A percentile compares a stretch with the other conserved stretches of the same genome.
Conservation (phyloP, 2,888 invertebrate genomes). For the Sussaba pulchella region DNA sequence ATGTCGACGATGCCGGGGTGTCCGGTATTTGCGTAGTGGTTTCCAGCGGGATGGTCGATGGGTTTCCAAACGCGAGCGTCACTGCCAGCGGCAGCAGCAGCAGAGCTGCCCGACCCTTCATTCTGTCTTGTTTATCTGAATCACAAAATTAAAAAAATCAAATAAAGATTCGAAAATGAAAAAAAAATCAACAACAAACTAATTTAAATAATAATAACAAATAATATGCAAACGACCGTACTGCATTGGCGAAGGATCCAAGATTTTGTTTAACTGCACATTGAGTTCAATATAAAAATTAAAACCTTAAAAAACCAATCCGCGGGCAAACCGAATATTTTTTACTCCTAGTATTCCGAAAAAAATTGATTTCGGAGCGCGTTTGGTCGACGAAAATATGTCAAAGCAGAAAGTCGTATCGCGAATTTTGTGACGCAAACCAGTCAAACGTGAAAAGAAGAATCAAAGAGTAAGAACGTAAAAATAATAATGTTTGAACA, state of each 20-base stretch:
- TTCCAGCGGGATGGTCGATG: conserved; percentile 12
- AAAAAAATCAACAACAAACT: not conserved
- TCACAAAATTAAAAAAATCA: conserved; percentile 19
- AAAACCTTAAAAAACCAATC: too few relatives aligned
- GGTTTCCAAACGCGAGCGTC: conserved; percentile 42
- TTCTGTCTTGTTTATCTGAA: conserved; percentile 61
- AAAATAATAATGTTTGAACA: not conserved
- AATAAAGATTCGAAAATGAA: too few relatives aligned
- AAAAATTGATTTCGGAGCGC: conserved; percentile 1
- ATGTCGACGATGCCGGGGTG: conserved; percentile 12
- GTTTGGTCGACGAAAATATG: conserved; percentile 34
- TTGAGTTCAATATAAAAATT: too few relatives aligned
- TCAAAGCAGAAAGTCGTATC: conserved; percentile 36
- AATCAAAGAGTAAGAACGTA: not conserved
- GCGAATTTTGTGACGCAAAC: not conserved
- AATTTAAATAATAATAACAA: conserved; percentile 18
- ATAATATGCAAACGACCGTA: not conserved
- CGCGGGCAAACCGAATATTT: conserved; percentile 53
- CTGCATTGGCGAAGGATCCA: not conserved
- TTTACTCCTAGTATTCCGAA: not conserved
- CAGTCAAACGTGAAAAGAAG: not conserved
- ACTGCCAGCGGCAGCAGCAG: conserved; percentile 67
- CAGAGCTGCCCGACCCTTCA: conserved; percentile 67
- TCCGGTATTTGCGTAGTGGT: conserved; percentile 33
- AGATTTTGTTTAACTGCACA: not conserved